Base-by-base conservation (phyloP, 2,888 invertebrate species). In the Xanthorhoe spadicearia region DNA sequence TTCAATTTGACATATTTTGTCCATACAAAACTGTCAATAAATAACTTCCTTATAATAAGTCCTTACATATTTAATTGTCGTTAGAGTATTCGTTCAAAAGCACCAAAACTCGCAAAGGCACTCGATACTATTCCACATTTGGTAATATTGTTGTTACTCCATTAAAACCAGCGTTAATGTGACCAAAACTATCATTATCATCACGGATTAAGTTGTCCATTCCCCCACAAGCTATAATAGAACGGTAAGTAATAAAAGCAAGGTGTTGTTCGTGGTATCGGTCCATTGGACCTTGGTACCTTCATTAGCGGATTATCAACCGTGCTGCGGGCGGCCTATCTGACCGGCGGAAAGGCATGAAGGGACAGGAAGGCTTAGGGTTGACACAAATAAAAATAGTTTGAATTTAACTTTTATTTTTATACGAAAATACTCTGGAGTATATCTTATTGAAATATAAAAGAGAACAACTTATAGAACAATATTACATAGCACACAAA, bases 221-320 rank as follows among this genome's bases (percentile, higher is more conserved):
- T 48, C 15, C 6, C n/a, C 48, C 8, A 6, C 48, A 17, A 48
- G 17, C 48, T 48, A 48, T 48, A 48, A 15, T 17, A 48, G 15
- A 48, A 48, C 6, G 15, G 48, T 48, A 17, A 17, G 48, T 48
- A 17, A 48, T 43, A 43, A 43, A 43, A 43, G 38, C 38, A 43
- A 43, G 38, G 38, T 17, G 15, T 48, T 17, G 15, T n/a, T n/a
- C 23, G 60, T 28, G 28, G 48, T 54, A 54, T 59, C 54, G 35
- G 54, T 35, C 13, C 38, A 62, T 55, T 59, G 54, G 54, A 19
- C 64, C 64, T 32, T 50, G 50, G 51, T 55, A 17, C 66, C 56
- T 48, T 51, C 35, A 61, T 66, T 57, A 66, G 61, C 61, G 66
- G 57, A 66, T 66, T 66, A 66, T 66, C 66, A 57, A 53, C 52